Evolutionary conservation across 23 tunicate species (phyloP), one percentile per base, ranked within the genome.

Genomic region (Aplidium turbinatum): DNA sequence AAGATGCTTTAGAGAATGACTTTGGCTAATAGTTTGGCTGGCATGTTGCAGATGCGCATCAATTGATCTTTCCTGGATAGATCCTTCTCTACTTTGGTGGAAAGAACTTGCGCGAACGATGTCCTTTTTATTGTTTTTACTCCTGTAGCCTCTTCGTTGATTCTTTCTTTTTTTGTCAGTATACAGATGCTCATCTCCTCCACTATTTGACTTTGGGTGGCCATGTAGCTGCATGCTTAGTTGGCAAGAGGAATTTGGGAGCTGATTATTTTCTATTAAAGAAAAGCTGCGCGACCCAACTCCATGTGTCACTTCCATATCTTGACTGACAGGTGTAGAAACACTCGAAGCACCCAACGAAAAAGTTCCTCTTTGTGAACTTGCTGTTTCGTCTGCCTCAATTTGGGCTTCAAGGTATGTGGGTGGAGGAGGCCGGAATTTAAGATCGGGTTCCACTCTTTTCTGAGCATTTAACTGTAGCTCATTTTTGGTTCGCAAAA

Each of bases 161-260:
- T 62, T 58, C 23, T 32, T 47, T 20, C 60, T 58, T 24, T 66
- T 1, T 31, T 53, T 45, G 34, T 80, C 85, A 2, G 86, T 87
- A 58, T 87, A 80, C 45, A 72, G 77, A 50, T 68, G 68, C 34
- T 87, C 94, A 33, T 80, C 86, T 3, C 86, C 94, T 18, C 81
- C 86, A 45, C 94, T 87, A 73, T 57, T 80, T 21, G 94, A 87
- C 58, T 87, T 87, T 11, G 86, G 86, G 61, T 87, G 94, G 3
- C 76, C 89, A 32, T 78, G 68, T 13, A 65, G 28, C 75, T 66
- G 62, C 39, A 63, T 21, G 19, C 46, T 52, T 6, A 38, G 38
- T 7, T 23, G 35, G 28, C 7, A 5, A 3, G 24, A 3, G 26
- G 22, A 35, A 29, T 27, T 31, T 31, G 38, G 67, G 6, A n/a